These are phyloP conservation scores for Bactericera cockerelli DNA, from an alignment of 1,140 invertebrate species.

Conservation along the genomic window DNA sequence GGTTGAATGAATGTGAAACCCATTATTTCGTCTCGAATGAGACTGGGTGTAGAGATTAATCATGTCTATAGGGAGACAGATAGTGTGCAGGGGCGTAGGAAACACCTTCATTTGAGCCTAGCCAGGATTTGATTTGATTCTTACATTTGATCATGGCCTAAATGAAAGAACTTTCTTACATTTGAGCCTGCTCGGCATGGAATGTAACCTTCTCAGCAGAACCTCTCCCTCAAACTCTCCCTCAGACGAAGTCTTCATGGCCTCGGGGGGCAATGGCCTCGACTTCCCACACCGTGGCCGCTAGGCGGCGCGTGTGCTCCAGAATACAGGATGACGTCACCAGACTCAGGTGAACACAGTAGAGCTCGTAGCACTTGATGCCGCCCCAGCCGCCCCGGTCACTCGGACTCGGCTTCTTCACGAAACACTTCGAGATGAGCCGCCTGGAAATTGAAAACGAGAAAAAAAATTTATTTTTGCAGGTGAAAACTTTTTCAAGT, in stretches of 20 bases:
- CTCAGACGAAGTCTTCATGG: neutral
- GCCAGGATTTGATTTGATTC: too few relatives aligned
- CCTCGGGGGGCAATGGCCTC: conserved; percentile 42
- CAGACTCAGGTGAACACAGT: conserved; percentile 63
- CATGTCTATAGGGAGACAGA: too few relatives aligned
- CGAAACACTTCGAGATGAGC: conserved; percentile 53
- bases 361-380: conserved; percentile 60
- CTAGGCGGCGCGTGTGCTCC: conserved; percentile 57
- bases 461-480: neutral
- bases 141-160: too few relatives aligned
- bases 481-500: neutral
- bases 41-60: too few relatives aligned
- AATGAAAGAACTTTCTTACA: too few relatives aligned
- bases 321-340: conserved; percentile 58
- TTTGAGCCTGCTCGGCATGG: too few relatives aligned
- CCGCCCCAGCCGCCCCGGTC: conserved; percentile 22
- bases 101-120: too few relatives aligned
- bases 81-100: too few relatives aligned
- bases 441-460: conserved; percentile 42
- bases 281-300: conserved; percentile 62
- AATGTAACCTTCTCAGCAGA: too few relatives aligned
- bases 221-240: too few relatives aligned
- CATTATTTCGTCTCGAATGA: too few relatives aligned
- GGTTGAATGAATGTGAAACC: too few relatives aligned
- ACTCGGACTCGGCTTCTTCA: conserved; percentile 40